These are phyloP conservation scores for Silurus aristotelis DNA, from an alignment of 2,797 vertebrate genomes.

Conservation along the genomic window DNA sequence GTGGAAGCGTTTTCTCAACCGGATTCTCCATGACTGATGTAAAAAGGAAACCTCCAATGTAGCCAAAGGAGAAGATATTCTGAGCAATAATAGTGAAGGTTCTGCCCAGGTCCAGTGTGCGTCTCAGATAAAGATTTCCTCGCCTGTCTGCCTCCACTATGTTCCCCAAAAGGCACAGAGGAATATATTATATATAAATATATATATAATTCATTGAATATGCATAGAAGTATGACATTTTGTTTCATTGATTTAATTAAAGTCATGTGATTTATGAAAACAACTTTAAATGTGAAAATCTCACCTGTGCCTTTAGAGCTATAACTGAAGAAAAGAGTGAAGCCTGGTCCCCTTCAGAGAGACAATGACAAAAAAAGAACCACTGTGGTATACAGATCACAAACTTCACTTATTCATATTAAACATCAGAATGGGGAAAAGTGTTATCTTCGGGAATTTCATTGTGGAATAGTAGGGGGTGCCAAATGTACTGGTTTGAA, in stretches of 20 bases:
- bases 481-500: too few relatives aligned
- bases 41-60: constrained; percentile 79
- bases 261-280: background rate
- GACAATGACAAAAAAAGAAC: background rate
- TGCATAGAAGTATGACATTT: background rate
- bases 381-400: too few relatives aligned
- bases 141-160: constrained; percentile 72
- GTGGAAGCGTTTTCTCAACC: constrained; percentile 57
- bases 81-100: constrained; percentile 72
- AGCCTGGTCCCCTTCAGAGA: constrained; percentile 70
- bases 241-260: background rate
- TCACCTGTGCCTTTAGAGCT: constrained; percentile 71
- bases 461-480: too few relatives aligned
- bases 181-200: background rate
- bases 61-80: constrained; percentile 79
- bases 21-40: constrained; percentile 78
- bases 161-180: background rate
- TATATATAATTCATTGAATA: background rate
- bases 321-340: constrained; percentile 76
- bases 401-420: too few relatives aligned
- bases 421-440: too few relatives aligned
- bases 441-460: too few relatives aligned
- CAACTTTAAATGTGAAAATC: background rate
- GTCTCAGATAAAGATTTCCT: constrained; percentile 74
- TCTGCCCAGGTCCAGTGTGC: constrained; percentile 74